phyloP scores from a whole-genome alignment of 1,140 invertebrate genomes.

The Eciton burchellii region DNA sequence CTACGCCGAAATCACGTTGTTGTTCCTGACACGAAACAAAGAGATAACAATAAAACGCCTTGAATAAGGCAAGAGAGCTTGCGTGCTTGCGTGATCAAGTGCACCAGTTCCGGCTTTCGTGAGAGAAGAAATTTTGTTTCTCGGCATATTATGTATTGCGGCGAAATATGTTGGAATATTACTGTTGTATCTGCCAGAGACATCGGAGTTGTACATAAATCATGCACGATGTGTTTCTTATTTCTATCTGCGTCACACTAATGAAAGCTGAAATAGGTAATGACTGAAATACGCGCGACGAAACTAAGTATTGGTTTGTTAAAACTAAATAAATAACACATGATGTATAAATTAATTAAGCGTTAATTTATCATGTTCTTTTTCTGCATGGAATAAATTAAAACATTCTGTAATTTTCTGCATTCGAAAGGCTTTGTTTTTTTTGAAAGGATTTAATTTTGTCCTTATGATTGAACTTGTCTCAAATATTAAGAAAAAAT shows the following conservation, averaged over 20 bases:
- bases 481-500: background rate
- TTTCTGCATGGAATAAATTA: background rate
- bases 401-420: conserved; percentile 11
- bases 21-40: conserved; percentile 66
- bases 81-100: conserved; percentile 55
- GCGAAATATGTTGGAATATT: conserved; percentile 32
- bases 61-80: background rate
- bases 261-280: background rate
- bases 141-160: background rate
- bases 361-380: no score
- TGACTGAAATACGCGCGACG: background rate
- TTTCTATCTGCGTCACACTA: conserved; percentile 4
- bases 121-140: conserved; percentile 15
- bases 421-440: background rate
- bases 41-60: conserved; percentile 22
- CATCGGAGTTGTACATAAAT: conserved; percentile 28
- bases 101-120: conserved; percentile 28
- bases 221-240: conserved; percentile 32
- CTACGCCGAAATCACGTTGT: conserved; percentile 70
- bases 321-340: no score
- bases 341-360: no score
- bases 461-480: background rate
- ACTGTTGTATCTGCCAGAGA: conserved; percentile 54
- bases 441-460: conserved; percentile 8
- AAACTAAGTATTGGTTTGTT: background rate